Evolutionary conservation across 2,888 invertebrate species (phyloP), one percentile per base, ranked within the genome.

Genomic region (Platycheirus albimanus): DNA sequence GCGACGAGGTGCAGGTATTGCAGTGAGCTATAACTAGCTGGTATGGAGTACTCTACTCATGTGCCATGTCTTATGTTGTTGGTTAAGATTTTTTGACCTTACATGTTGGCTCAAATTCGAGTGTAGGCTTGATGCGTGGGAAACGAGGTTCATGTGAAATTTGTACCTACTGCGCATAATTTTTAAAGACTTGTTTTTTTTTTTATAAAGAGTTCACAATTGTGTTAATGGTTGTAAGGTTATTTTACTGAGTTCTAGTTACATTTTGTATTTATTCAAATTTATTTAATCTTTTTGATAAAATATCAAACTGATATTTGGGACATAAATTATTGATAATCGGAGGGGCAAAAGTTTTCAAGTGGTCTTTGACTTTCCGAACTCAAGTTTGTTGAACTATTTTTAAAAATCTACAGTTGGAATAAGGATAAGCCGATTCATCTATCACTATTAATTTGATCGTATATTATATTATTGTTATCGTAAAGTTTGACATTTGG

Each of bases 101-200:
- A 66, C 20, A 67, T 38, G 67, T 24, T 45, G 56, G 19, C 7
- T 72, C 15, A 45, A 38, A 47, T 52, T n/a, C 15, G 15, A 19
- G 74, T 47, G 79, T 79, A 56, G 79, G 74, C 43, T 19, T 24
- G 74, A 63, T 67, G 74, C 67, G 74, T 79, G 79, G 79, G 79
- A 79, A 74, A 38, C 38, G 38, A 30, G 51, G 45, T 47, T 74
- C 43, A 43, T 47, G 72, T 52, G 52, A 52, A 66, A 36, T 52
- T 72, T 36, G 45, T 30, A 36, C 45, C 13, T 45, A 45, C 61
- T 61, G 61, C 43, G 61, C 61, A 61, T 28, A 58, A 24, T 24
- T 49, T 43, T 28, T 5, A 13, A 24, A 2, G 5, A 52, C 10
- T n/a, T n/a, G n/a, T n/a, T n/a, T n/a, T n/a, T n/a, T n/a, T n/a